phyloP scores from a whole-genome alignment of 2,113 vertebrate species.

The Sylvilagus bachmani region DNA sequence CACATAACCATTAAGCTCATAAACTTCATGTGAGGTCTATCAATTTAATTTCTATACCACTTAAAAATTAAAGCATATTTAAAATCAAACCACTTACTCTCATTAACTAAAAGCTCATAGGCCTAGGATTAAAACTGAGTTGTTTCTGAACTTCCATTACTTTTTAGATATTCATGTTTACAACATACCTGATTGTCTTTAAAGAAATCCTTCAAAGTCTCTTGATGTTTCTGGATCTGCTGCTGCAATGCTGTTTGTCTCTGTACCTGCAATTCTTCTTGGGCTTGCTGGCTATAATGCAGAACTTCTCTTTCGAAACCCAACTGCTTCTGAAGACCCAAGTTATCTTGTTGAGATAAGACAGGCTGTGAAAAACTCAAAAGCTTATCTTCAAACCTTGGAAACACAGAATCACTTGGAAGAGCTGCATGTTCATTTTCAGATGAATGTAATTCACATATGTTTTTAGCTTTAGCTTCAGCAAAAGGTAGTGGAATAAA shows the following conservation, averaged over 20 bases:
- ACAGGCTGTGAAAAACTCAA: conserved; percentile 74
- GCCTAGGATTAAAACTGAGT: neutral
- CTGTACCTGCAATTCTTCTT: conserved; percentile 84
- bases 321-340: conserved; percentile 85
- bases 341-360: conserved; percentile 84
- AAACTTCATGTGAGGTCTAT: neutral
- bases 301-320: conserved; percentile 86
- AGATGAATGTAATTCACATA: neutral
- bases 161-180: conserved; percentile 18
- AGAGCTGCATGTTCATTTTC: neutral
- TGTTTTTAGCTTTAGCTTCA: conserved; percentile 49
- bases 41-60: conserved; percentile 3
- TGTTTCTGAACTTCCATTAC: neutral
- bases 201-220: conserved; percentile 85
- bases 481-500: conserved; percentile 71
- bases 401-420: neutral
- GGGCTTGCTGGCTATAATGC: conserved; percentile 84
- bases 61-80: conserved; percentile 34
- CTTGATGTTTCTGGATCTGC: conserved; percentile 85
- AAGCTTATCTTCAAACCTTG: conserved; percentile 32
- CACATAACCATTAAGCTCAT: conserved; percentile 8
- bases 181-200: conserved; percentile 87
- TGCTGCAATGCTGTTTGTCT: conserved; percentile 86
- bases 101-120: conserved; percentile 3
- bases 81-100: conserved; percentile 41